Evolutionary conservation across 2,888 invertebrate species (phyloP).

Genomic region (Tenthredo mesomela): DNA sequence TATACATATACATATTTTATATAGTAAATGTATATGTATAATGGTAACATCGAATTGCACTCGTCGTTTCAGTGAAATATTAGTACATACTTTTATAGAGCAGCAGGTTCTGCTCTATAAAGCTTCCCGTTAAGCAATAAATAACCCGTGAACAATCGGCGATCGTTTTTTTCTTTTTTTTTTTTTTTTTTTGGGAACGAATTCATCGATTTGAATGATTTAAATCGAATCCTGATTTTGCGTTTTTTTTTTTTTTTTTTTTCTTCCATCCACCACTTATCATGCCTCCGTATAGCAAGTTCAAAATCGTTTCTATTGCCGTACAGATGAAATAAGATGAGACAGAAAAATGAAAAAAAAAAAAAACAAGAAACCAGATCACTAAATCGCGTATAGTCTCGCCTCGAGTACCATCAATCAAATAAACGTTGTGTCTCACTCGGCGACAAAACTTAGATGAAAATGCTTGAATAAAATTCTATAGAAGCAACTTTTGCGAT

Average conservation of each 20-base stretch:
- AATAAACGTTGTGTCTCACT: not conserved
- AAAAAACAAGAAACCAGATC: not conserved
- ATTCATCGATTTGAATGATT: conserved; percentile 18
- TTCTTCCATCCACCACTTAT: not conserved
- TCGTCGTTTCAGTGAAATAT: conserved; percentile 43
- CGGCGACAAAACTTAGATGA: not conserved
- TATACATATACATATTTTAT: not conserved
- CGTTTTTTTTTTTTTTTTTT: not conserved
- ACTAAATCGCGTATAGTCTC: not conserved
- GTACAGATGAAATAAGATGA: not conserved
- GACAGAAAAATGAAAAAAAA: not conserved
- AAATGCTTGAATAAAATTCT: not conserved
- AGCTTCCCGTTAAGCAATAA: conserved; percentile 30
- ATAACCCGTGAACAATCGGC: conserved; percentile 24
- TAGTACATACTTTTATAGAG: conserved; percentile 36
- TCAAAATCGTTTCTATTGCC: not conserved
- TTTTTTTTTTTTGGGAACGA: not conserved
- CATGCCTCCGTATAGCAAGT: not conserved
- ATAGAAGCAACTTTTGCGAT: not conserved
- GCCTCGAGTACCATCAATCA: not conserved
- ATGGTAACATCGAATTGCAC: conserved; percentile 38
- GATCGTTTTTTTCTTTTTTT: too few species aligned
- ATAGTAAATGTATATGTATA: not conserved
- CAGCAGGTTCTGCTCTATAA: conserved; percentile 30
- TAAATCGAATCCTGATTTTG: not conserved